Conservation (phyloP, 2,113 vertebrate genomes). For the Cariama cristata region DNA sequence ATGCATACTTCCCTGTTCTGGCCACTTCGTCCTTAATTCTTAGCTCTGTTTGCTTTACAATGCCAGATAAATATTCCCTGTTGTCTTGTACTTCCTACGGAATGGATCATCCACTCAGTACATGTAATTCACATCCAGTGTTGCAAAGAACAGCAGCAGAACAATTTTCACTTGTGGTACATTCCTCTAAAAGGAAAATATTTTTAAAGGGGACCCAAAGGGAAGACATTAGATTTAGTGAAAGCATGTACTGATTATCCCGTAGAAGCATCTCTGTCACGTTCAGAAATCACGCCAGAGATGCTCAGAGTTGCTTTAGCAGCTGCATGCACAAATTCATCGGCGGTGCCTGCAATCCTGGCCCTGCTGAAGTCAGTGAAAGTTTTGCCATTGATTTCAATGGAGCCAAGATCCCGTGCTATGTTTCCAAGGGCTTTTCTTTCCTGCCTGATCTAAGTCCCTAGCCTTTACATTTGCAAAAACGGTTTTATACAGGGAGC, state of each 20-base stretch:
- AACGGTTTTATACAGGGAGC: not conserved
- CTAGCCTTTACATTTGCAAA: not conserved
- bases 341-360: not conserved
- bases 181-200: not conserved
- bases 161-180: not conserved
- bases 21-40: not conserved
- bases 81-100: not conserved
- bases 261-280: not conserved
- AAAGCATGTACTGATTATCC: not conserved
- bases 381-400: not conserved
- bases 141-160: not conserved
- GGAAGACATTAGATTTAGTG: not conserved
- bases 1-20: not conserved
- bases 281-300: not conserved
- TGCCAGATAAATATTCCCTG: not conserved
- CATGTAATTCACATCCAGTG: not conserved
- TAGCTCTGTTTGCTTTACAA: not conserved
- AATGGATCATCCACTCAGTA: not conserved
- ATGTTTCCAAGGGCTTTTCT: not conserved
- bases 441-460: not conserved
- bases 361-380: not conserved
- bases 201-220: not conserved
- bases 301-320: not conserved
- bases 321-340: not conserved
- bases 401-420: not conserved